These are phyloP conservation scores for Blastomussa wellsi DNA, from an alignment of 92 coral and sea anemone genomes.

Conservation along the genomic window DNA sequence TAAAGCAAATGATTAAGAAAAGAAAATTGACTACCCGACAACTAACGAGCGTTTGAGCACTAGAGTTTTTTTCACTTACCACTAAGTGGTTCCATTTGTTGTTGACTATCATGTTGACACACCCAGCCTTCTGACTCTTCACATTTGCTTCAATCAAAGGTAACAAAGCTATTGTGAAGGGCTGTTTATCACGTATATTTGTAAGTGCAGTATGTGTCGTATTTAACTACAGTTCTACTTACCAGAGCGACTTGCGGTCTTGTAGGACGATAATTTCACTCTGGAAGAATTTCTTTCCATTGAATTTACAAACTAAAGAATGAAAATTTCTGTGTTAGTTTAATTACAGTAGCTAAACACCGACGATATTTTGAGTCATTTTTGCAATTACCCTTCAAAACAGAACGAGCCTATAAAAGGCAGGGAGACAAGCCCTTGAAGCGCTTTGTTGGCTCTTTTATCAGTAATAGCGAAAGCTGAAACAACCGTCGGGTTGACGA, in stretches of 20 bases:
- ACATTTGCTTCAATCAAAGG: constrained; percentile 42
- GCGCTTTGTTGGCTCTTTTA: too few species aligned
- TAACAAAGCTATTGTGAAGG: not conserved
- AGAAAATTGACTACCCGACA: too few species aligned
- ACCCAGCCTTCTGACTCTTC: constrained; percentile 46
- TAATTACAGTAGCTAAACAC: not conserved
- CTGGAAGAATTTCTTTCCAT: constrained; percentile 55
- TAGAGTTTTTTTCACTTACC: constrained; percentile 31
- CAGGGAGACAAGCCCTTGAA: too few species aligned
- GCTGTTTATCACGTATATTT: not conserved
- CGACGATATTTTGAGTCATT: not conserved
- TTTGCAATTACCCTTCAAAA: too few species aligned
- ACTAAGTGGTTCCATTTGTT: constrained; percentile 28
- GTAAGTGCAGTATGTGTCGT: not conserved
- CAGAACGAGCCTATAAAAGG: too few species aligned
- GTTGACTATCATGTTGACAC: constrained; percentile 26
- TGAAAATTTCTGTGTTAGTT: not conserved
- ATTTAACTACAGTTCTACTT: not conserved
- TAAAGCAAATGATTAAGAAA: too few species aligned
- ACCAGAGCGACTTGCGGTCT: constrained; percentile 51
- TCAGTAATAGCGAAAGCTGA: too few species aligned
- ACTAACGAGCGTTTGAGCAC: too few species aligned
- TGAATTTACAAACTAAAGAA: constrained; percentile 54
- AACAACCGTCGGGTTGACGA: too few species aligned
- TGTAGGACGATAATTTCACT: constrained; percentile 59